Evolutionary conservation across 2,113 vertebrate species (phyloP).

Genomic region (Oncorhynchus tshawytscha): DNA sequence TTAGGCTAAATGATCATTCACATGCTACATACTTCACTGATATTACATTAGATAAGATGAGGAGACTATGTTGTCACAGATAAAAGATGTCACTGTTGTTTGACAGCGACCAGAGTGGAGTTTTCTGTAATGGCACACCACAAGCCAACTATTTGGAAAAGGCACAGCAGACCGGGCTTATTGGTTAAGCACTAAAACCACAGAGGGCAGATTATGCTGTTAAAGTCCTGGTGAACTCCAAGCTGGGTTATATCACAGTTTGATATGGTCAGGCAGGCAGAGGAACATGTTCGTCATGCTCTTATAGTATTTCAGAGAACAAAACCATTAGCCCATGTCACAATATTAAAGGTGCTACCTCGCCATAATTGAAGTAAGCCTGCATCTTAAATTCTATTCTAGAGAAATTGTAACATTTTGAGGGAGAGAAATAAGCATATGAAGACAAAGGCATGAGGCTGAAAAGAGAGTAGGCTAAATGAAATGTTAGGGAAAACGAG

Average conservation of each 20-base stretch:
- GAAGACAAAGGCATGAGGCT: background rate
- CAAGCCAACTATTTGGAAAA: background rate
- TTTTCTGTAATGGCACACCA: background rate
- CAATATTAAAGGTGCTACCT: background rate
- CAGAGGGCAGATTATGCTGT: conserved; percentile 1
- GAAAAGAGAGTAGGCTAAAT: background rate
- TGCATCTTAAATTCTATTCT: background rate
- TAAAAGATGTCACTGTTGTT: background rate
- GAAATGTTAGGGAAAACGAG: conserved; percentile 16
- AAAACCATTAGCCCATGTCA: background rate
- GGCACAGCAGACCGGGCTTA: background rate
- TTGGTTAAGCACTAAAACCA: background rate
- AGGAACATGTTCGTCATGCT: background rate
- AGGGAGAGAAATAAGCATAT: background rate
- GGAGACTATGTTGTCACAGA: too few species aligned
- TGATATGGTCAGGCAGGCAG: background rate
- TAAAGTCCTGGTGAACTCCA: background rate
- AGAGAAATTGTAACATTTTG: background rate
- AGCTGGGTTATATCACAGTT: background rate
- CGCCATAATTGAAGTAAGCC: background rate
- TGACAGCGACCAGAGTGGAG: background rate
- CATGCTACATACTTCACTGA: too few species aligned
- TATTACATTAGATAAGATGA: too few species aligned
- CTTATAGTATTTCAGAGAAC: background rate
- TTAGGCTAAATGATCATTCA: too few species aligned